phyloP scores from a whole-genome alignment of 2,797 vertebrate genomes.

The Threskiornis aethiopicus region DNA sequence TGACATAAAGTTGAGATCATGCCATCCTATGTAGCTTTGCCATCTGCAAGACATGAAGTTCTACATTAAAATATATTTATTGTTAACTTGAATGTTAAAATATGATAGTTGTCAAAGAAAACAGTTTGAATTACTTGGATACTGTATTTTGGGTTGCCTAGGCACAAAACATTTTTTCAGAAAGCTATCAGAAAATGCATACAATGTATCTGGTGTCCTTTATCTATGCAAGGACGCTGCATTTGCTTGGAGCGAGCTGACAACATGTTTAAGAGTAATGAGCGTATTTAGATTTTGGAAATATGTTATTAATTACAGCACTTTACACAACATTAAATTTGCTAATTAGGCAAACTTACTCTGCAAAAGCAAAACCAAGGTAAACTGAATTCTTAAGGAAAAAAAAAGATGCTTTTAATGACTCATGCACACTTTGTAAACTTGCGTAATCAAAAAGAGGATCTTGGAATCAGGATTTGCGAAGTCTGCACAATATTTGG shows the following conservation, averaged over 20 bases:
- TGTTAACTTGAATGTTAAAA: background rate
- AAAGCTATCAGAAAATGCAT: background rate
- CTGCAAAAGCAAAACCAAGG: background rate
- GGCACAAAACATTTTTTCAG: background rate
- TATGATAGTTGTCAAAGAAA: background rate
- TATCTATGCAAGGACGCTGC: background rate
- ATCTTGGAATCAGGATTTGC: slow-evolving; percentile 15
- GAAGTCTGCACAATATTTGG: slow-evolving; percentile 9
- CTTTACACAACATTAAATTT: background rate
- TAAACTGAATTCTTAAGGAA: background rate
- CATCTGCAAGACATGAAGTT: background rate
- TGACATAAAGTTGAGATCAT: background rate
- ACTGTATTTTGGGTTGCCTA: background rate
- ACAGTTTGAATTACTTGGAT: background rate
- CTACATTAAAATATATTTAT: background rate
- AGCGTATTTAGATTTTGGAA: background rate
- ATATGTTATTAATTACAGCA: background rate
- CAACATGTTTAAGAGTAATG: background rate
- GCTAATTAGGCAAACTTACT: background rate
- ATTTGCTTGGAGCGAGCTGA: background rate
- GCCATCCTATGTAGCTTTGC: background rate
- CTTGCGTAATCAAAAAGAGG: slow-evolving; percentile 38
- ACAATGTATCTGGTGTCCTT: background rate
- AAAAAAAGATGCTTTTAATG: background rate
- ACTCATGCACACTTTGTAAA: background rate